A percentile compares a stretch with the other conserved stretches of the same genome.
Conservation (phyloP, 2,888 invertebrate genomes). For the Hedychridium roseum region DNA sequence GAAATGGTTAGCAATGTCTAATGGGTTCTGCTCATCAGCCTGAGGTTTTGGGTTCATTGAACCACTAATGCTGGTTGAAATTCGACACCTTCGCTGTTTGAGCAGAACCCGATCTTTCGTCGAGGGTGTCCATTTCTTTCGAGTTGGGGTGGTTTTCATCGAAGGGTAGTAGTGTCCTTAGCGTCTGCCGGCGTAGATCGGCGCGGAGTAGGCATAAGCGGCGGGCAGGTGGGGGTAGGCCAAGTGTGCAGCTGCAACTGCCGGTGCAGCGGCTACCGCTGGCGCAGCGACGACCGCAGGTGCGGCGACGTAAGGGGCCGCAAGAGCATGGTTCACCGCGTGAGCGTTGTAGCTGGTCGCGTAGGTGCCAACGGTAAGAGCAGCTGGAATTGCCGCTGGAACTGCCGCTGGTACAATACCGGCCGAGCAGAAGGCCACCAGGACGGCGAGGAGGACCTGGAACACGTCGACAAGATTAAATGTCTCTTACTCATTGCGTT, state of each 20-base stretch:
- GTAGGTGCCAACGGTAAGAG: slow-evolving; percentile 75
- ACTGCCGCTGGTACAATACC: slow-evolving; percentile 51
- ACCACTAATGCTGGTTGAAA: no score
- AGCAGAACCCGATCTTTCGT: no score
- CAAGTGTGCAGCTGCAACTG: slow-evolving; percentile 37
- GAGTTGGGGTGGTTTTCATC: no score
- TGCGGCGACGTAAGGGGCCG: slow-evolving; percentile 69
- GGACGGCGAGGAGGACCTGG: slow-evolving; percentile 50
- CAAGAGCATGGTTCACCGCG: slow-evolving; percentile 78
- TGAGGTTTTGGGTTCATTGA: no score
- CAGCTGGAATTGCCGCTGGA: slow-evolving; percentile 60
- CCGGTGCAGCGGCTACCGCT: slow-evolving; percentile 50
- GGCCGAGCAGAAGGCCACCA: slow-evolving; percentile 51
- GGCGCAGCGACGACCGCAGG: slow-evolving; percentile 56
- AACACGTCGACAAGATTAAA: no score
- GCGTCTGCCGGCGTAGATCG: slow-evolving; percentile 45
- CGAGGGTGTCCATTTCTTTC: no score
- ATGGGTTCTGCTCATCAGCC: no score
- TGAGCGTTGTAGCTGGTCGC: slow-evolving; percentile 81
- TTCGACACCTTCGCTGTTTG: no score
- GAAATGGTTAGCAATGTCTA: no score
- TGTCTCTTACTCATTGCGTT: no score
- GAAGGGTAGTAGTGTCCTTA: slow-evolving; percentile 29
- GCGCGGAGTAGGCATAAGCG: slow-evolving; percentile 36
- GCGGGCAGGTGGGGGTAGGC: slow-evolving; percentile 13